phyloP scores from a whole-genome alignment of 2,113 vertebrate genomes.

The Bos indicus region DNA sequence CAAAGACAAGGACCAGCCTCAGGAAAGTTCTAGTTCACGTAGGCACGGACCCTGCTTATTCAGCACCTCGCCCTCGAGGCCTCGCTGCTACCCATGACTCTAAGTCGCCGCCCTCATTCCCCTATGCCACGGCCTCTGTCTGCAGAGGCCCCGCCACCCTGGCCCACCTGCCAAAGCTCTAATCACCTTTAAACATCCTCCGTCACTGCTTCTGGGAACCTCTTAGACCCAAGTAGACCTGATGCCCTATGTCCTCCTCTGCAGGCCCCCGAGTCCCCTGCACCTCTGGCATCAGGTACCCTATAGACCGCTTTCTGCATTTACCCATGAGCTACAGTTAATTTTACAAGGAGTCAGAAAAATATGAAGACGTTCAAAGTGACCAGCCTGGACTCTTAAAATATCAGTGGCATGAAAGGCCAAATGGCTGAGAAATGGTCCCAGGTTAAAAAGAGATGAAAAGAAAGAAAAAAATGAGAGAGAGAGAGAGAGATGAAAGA shows the following conservation, averaged over 20 bases:
- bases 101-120: not conserved
- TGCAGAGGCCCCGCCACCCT: not conserved
- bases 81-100: accelerated
- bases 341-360: not conserved
- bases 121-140: accelerated
- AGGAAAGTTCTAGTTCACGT: not conserved
- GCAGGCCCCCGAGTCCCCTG: not conserved
- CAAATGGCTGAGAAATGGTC: not conserved
- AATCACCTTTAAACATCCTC: not conserved
- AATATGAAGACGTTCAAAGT: not conserved
- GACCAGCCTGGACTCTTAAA: not conserved
- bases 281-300: accelerated
- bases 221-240: not conserved
- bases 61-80: accelerated
- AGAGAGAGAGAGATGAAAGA: not conserved
- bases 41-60: not conserved
- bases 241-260: accelerated
- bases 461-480: not conserved
- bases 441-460: not conserved
- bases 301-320: not conserved
- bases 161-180: not conserved
- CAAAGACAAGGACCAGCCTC: not conserved
- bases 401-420: not conserved
- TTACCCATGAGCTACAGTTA: not conserved
- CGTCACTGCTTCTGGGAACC: not conserved